phyloP scores from a whole-genome alignment of 2,797 vertebrate species.

The Macroramphosus scolopax region DNA sequence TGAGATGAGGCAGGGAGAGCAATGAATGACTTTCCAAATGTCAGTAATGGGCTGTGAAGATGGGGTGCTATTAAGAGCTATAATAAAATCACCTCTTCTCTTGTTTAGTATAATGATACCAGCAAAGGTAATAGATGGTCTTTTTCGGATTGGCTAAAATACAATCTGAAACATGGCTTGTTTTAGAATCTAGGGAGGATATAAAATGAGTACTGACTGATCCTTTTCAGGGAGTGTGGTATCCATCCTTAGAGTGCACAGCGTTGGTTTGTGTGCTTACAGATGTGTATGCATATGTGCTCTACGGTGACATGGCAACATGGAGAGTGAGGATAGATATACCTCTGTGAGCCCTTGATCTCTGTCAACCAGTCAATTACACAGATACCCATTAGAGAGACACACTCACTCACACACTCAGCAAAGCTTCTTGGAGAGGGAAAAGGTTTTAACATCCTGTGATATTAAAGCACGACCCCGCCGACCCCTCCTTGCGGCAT shows the following conservation, averaged over 20 bases:
- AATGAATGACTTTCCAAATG: background rate
- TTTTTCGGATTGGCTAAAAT: background rate
- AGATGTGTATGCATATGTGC: no score
- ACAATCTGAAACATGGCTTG: background rate
- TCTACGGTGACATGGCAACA: no score
- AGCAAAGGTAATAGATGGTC: background rate
- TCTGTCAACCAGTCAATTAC: conserved; percentile 48
- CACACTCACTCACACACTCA: conserved; percentile 15
- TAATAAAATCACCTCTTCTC: background rate
- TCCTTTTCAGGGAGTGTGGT: background rate
- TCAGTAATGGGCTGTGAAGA: background rate
- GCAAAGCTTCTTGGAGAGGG: conserved; percentile 13
- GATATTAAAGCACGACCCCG: background rate
- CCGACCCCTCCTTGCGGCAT: no score
- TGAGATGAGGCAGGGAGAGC: no score
- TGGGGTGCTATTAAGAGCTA: background rate
- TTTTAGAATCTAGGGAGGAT: background rate
- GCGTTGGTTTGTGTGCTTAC: no score
- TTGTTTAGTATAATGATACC: background rate
- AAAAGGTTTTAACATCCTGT: conserved; percentile 17
- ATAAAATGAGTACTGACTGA: background rate
- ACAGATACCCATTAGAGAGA: conserved; percentile 32
- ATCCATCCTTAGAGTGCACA: background rate
- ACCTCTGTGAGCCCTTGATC: conserved; percentile 31
- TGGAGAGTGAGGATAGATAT: conserved; percentile 11